A percentile compares a stretch with the other conserved stretches of the same genome.
Conservation (phyloP, 1,140 invertebrate species). For the Tetragnatha versicolor region DNA sequence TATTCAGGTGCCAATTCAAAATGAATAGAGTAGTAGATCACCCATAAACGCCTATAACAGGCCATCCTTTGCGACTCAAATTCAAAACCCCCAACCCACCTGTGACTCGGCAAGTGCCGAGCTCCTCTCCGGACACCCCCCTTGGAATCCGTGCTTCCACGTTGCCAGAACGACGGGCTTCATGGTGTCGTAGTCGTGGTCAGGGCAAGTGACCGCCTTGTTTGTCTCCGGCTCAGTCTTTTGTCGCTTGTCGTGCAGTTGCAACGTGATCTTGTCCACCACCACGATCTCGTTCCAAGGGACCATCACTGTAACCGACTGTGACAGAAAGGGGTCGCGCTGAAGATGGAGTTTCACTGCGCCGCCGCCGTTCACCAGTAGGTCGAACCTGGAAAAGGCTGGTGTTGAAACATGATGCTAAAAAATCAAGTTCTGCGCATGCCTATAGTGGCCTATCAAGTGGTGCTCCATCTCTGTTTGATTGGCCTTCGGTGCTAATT, state of each 20-base stretch:
- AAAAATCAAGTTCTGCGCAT: too few relatives aligned
- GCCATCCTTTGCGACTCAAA: too few relatives aligned
- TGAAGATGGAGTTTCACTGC: conserved; percentile 97
- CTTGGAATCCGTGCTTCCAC: conserved; percentile 84
- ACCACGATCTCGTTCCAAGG: conserved; percentile 96
- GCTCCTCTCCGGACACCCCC: conserved; percentile 76
- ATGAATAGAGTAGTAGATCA: too few relatives aligned
- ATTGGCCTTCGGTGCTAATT: too few relatives aligned
- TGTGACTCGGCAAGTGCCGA: conserved; percentile 88
- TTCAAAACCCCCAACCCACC: conserved; percentile 64
- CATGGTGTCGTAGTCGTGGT: conserved; percentile 81
- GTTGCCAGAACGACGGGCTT: conserved; percentile 81
- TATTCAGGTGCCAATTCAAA: too few relatives aligned
- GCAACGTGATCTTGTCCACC: conserved; percentile 82
- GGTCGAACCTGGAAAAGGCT: conserved; percentile 89
- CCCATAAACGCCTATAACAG: too few relatives aligned
- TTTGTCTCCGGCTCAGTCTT: conserved; percentile 16
- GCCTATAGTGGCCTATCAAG: too few relatives aligned
- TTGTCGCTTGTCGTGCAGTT: conserved; percentile 72
- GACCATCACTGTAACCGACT: conserved; percentile 81
- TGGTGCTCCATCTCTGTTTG: too few relatives aligned
- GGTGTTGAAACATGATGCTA: too few relatives aligned
- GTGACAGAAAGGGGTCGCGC: conserved; percentile 81
- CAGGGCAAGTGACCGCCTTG: conserved; percentile 69
- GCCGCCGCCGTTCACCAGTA: conserved; percentile 98